Conservation (phyloP, 1,140 invertebrate genomes). For the Zaprionus kolodkinae region DNA sequence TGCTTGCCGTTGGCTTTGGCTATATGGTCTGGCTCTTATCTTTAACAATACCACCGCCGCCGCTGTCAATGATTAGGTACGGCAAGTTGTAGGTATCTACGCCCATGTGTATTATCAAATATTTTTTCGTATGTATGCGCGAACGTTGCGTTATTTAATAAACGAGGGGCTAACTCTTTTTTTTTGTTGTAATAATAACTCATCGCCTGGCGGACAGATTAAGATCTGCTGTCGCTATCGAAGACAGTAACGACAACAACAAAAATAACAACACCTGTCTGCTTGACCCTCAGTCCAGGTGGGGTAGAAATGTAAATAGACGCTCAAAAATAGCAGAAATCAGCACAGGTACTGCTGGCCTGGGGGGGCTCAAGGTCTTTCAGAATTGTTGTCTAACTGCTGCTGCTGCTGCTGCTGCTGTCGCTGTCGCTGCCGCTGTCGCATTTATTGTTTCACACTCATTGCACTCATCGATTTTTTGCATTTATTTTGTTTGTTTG, state of each 20-base stretch:
- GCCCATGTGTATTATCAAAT: constrained; percentile 2
- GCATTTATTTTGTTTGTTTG: constrained; percentile 50
- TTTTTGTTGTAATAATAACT: constrained; percentile 11
- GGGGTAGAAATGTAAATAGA: constrained; percentile 69
- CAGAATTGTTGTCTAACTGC: constrained; percentile 17
- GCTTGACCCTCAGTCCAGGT: constrained; percentile 55
- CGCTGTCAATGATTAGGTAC: constrained; percentile 73
- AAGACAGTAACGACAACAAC: constrained; percentile 32
- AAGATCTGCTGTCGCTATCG: constrained; percentile 26
- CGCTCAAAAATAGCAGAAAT: constrained; percentile 38
- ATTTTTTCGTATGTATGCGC: constrained; percentile 4
- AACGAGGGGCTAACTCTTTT: constrained; percentile 29
- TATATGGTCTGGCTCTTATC: constrained; percentile 53
- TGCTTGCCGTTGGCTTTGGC: constrained; percentile 17
- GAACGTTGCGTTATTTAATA: constrained; percentile 45
- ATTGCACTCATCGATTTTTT: constrained; percentile 67
- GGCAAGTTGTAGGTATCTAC: constrained; percentile 59
- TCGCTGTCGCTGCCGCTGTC: constrained; percentile 13
- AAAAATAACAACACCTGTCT: constrained; percentile 71
- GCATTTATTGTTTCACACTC: constrained; percentile 20
- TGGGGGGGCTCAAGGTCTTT: constrained; percentile 54
- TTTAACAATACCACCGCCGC: constrained; percentile 59
- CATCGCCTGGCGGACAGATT: constrained; percentile 10
- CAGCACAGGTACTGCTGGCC: constrained; percentile 26
- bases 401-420: constrained; percentile 10